These are phyloP conservation scores for Chelonus formosanus DNA, from an alignment of 2,888 invertebrate species.

Conservation along the genomic window DNA sequence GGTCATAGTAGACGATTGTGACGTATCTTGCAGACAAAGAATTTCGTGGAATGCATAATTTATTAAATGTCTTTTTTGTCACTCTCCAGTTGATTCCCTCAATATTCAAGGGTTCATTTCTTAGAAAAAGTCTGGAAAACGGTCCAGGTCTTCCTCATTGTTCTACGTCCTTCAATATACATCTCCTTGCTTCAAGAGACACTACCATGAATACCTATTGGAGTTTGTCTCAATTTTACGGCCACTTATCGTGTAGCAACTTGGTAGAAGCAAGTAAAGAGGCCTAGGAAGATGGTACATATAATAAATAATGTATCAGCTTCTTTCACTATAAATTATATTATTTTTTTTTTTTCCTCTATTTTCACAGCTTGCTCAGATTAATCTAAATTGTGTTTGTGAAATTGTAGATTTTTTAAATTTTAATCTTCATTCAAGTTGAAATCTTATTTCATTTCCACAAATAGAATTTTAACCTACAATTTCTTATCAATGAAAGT, in stretches of 20 bases:
- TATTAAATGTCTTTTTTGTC: slow-evolving; percentile 19
- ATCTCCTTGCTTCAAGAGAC: slow-evolving; percentile 1
- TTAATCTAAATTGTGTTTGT: too few relatives aligned
- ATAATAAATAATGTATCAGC: slow-evolving; percentile 42
- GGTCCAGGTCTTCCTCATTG: slow-evolving; percentile 4
- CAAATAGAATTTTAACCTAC: too few relatives aligned
- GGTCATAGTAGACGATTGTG: background rate
- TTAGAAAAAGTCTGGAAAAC: slow-evolving; percentile 13
- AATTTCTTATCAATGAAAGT: too few relatives aligned
- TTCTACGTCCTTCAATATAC: background rate
- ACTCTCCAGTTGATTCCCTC: slow-evolving; percentile 11
- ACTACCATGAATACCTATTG: slow-evolving; percentile 34
- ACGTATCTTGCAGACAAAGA: background rate
- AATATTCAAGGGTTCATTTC: slow-evolving; percentile 17
- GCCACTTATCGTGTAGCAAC: slow-evolving; percentile 27
- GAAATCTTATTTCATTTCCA: too few relatives aligned
- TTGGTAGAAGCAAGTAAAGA: background rate
- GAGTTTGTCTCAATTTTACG: slow-evolving; percentile 39
- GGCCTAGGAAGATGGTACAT: slow-evolving; percentile 31
- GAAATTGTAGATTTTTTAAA: too few relatives aligned
- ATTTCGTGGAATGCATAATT: slow-evolving; percentile 34
- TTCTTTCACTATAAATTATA: slow-evolving; percentile 9
- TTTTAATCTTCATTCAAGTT: too few relatives aligned
- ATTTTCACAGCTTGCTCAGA: slow-evolving; percentile 22
- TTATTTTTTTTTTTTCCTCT: slow-evolving; percentile 24